Percentiles rank a stretch among this genome's conserved stretches.
These are phyloP conservation scores for Baronia brevicornis DNA, from an alignment of 2,888 invertebrate species.

Conservation along the genomic window DNA sequence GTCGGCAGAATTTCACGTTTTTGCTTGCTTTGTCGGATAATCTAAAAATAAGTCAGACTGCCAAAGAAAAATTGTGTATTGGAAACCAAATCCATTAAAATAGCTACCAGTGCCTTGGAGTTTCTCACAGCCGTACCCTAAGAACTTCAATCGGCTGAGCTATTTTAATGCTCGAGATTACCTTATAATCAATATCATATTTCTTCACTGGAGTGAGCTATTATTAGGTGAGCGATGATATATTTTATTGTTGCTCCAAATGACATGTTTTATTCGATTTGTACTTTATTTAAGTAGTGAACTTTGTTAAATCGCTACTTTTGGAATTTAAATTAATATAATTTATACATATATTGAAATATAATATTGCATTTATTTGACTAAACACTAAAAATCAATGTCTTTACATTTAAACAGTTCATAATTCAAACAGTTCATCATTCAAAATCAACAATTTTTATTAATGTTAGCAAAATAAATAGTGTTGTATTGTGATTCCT, in stretches of 20 bases:
- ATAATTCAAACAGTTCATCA: too few species aligned
- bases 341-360: too few species aligned
- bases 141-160: constrained; percentile 58
- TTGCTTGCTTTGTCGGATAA: too few species aligned
- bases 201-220: constrained; percentile 35
- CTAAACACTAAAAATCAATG: background rate
- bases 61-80: too few species aligned
- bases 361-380: constrained; percentile 15
- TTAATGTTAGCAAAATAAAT: too few species aligned
- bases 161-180: constrained; percentile 58
- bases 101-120: constrained; percentile 15
- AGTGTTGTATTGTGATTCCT: too few species aligned
- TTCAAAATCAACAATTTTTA: too few species aligned
- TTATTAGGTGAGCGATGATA: constrained; percentile 28
- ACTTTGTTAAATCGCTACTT: too few species aligned
- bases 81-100: constrained; percentile 13
- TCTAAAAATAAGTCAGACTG: too few species aligned
- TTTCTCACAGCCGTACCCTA: constrained; percentile 49
- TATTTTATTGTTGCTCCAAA: constrained; percentile 25
- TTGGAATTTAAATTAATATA: too few species aligned
- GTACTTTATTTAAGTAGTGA: constrained; percentile 20
- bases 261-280: constrained; percentile 8
- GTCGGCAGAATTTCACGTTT: too few species aligned
- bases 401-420: too few species aligned
- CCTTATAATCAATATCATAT: constrained; percentile 41